Evolutionary conservation across 2,888 invertebrate species (phyloP), one percentile per base, ranked within the genome.

Genomic region (Tortrix viridana): DNA sequence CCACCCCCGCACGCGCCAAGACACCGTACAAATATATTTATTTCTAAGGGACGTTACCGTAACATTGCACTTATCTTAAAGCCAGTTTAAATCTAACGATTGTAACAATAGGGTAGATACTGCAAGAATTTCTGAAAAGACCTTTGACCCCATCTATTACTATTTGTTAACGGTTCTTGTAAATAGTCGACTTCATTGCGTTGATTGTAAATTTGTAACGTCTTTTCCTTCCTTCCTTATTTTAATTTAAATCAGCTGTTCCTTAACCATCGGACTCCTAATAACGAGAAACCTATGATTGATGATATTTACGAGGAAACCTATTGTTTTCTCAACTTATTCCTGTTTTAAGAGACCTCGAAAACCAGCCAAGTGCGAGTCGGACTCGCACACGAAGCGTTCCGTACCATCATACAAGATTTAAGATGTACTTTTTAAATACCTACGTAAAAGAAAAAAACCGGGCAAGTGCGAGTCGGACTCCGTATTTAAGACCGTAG

Each of bases 1-100:
- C 50, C 53, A 16, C 53, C 53, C 53, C 53, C 53, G 53, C 53
- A 53, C 53, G 53, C 53, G 53, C 53, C 22, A 41, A 41, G 53
- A 53, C 20, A 53, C 44, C 19, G 18, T 44, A 41, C 9, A 53
- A 41, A 20, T 2, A 32, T 37, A 22, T 38, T 53, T n/a, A n/a
- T n/a, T 20, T 53, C 41, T 38, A 38, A 37, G 38, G 41, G 14
- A 20, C 20, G 3, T 50, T 50, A 50, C 32, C 5, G 14, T 44
- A 19, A 44, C 18, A 14, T 41, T 53, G 6, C 9, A 41, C 6
- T 20, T 26, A 26, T 37, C 32, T 49, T 38, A n/a, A 53, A 53
- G 22, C 41, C 3, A 53, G 9, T 37, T 53, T 22, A 20, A 26
- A 41, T 53, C 19, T 53, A 22, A 16, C 2, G 1, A n/a, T 37